Percentiles rank a stretch among this genome's conserved stretches.
These are phyloP conservation scores for Montipora efflorescens DNA, from an alignment of 64 coral and sea anemone genomes.

Conservation along the genomic window DNA sequence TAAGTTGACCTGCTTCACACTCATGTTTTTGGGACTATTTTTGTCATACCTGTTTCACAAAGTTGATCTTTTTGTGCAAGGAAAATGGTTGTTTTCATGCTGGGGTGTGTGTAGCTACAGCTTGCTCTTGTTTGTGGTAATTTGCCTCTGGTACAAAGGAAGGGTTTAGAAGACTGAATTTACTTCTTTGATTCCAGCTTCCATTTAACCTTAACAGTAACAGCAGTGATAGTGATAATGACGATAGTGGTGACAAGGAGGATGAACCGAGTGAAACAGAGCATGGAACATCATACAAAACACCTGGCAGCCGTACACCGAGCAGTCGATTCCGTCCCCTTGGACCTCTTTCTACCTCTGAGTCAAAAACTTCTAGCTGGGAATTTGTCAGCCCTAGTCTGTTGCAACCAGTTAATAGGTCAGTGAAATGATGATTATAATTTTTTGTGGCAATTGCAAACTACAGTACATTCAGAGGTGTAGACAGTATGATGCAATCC, in stretches of 20 bases:
- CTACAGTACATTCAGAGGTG: neutral
- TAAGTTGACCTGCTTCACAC: too few relatives aligned
- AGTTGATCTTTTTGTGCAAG: too few relatives aligned
- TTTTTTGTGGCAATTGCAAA: neutral
- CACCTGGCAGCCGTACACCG: slow-evolving; percentile 77
- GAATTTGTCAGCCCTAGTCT: slow-evolving; percentile 85
- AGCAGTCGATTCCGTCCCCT: slow-evolving; percentile 79
- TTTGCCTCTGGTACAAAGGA: neutral
- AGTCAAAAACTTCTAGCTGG: slow-evolving; percentile 49
- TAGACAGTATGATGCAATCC: too few relatives aligned
- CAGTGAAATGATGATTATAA: neutral
- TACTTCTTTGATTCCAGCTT: slow-evolving; percentile 41
- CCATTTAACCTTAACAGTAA: slow-evolving; percentile 52
- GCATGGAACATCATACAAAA: slow-evolving; percentile 65
- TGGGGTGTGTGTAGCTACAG: too few relatives aligned
- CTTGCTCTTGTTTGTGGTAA: neutral
- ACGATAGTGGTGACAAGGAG: slow-evolving; percentile 32
- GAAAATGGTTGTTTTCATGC: too few relatives aligned
- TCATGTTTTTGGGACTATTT: too few relatives aligned
- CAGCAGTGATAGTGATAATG: slow-evolving; percentile 53
- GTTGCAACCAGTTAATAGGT: slow-evolving; percentile 81
- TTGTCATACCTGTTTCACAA: too few relatives aligned
- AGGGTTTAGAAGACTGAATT: neutral
- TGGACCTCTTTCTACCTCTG: slow-evolving; percentile 56
- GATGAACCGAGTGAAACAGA: slow-evolving; percentile 10